Conservation (phyloP, 1,140 invertebrate genomes). For the Daktulosphaira vitifoliae region DNA sequence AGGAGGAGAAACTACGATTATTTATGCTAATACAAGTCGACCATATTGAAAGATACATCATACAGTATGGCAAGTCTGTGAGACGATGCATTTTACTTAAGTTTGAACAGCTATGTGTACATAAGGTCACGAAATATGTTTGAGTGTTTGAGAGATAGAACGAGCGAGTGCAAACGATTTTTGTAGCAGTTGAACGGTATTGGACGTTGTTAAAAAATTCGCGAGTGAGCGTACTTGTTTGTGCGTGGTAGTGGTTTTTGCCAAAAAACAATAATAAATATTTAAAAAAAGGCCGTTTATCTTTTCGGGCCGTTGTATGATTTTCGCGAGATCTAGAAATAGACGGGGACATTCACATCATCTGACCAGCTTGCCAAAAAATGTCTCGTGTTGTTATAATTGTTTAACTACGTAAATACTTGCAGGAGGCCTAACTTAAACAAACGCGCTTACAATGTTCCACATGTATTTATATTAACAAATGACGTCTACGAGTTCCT, state of each 20-base stretch:
- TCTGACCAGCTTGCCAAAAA: constrained; percentile 14
- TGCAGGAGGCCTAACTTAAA: constrained; percentile 15
- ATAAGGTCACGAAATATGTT: too few species aligned
- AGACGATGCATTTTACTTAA: too few species aligned
- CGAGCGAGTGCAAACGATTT: too few species aligned
- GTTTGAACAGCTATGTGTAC: too few species aligned
- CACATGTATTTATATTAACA: constrained; percentile 9
- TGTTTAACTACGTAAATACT: not conserved
- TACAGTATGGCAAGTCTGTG: too few species aligned
- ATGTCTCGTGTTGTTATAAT: constrained; percentile 1
- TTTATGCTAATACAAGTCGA: too few species aligned
- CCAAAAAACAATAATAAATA: not conserved
- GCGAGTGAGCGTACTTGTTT: not conserved
- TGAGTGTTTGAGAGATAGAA: too few species aligned
- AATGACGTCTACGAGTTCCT: too few species aligned
- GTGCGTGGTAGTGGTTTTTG: not conserved
- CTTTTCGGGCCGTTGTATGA: constrained; percentile 24
- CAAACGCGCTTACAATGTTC: constrained; percentile 22
- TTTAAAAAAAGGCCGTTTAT: constrained; percentile 6
- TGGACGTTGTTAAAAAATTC: too few species aligned
- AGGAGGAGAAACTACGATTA: too few species aligned
- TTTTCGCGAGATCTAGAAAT: constrained; percentile 32
- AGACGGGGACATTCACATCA: constrained; percentile 26
- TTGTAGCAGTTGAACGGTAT: too few species aligned
- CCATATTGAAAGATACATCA: too few species aligned